A percentile compares a stretch with the other conserved stretches of the same genome.
These are phyloP conservation scores for Choristoneura fumiferana DNA, from an alignment of 1,140 invertebrate species.

Conservation along the genomic window DNA sequence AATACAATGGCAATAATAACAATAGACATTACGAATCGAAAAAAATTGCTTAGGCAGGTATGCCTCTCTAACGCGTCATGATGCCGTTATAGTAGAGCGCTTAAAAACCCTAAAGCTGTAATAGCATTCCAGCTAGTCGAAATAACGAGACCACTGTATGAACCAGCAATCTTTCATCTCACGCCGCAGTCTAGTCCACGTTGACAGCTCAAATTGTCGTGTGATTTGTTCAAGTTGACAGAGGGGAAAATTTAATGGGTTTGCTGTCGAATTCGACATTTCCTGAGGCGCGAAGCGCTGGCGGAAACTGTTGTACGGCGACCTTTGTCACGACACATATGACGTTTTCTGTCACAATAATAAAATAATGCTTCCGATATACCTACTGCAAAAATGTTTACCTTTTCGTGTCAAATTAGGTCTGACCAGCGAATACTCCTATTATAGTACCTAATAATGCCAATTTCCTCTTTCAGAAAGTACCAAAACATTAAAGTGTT, in stretches of 20 bases:
- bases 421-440: slow-evolving; percentile 36
- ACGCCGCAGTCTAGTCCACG: not conserved
- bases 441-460: slow-evolving; percentile 17
- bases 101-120: too few species aligned
- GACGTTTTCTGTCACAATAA: slow-evolving; percentile 51
- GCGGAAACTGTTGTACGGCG: slow-evolving; percentile 49
- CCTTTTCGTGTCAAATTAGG: slow-evolving; percentile 21
- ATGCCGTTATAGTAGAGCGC: too few species aligned
- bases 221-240: slow-evolving; percentile 53
- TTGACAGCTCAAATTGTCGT: slow-evolving; percentile 24
- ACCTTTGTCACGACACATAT: slow-evolving; percentile 60
- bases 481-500: slow-evolving; percentile 12
- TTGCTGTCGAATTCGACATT: slow-evolving; percentile 63
- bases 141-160: too few species aligned
- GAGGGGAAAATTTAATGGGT: slow-evolving; percentile 59
- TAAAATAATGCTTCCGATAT: slow-evolving; percentile 43
- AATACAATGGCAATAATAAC: too few species aligned
- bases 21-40: too few species aligned
- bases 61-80: too few species aligned
- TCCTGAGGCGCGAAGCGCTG: slow-evolving; percentile 47
- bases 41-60: too few species aligned
- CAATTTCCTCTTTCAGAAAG: slow-evolving; percentile 9
- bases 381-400: slow-evolving; percentile 12
- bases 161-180: slow-evolving; percentile 1
- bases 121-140: too few species aligned